A percentile compares a stretch with the other conserved stretches of the same genome.
phyloP scores from a whole-genome alignment of 2,113 vertebrate species.

The Arothron firmamentum region DNA sequence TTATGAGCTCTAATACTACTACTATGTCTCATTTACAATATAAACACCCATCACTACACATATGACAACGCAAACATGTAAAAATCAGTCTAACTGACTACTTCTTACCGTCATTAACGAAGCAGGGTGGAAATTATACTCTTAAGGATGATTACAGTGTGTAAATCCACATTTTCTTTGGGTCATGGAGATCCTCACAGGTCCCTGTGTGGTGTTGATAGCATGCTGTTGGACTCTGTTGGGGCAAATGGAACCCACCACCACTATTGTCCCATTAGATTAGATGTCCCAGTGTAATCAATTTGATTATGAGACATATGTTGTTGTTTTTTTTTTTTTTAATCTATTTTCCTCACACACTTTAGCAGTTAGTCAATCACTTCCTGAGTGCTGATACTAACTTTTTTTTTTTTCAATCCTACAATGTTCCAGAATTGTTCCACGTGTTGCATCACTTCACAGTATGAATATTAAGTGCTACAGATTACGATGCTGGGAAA shows the following conservation, averaged over 20 bases:
- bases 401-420: constrained; percentile 14
- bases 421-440: constrained; percentile 15
- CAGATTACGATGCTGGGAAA: constrained; percentile 79
- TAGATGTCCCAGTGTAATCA: constrained; percentile 41
- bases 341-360: constrained; percentile 26
- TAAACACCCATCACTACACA: background rate
- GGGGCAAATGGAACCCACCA: background rate
- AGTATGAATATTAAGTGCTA: constrained; percentile 82
- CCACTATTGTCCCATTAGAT: constrained; percentile 38
- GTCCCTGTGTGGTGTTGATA: constrained; percentile 20
- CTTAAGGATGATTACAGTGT: too few species aligned
- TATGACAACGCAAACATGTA: constrained; percentile 11
- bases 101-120: too few species aligned
- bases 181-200: constrained; percentile 5
- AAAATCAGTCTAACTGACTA: constrained; percentile 1
- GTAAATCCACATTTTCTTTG: too few species aligned
- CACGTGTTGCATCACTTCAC: constrained; percentile 64
- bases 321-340: background rate
- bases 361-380: constrained; percentile 28
- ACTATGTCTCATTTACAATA: too few species aligned
- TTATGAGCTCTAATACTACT: too few species aligned
- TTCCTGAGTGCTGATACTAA: constrained; percentile 58
- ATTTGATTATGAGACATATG: constrained; percentile 33
- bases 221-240: constrained; percentile 35
- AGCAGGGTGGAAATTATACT: too few species aligned